phyloP scores from a whole-genome alignment of 2,797 vertebrate genomes.

The Toxotes lorentzi region DNA sequence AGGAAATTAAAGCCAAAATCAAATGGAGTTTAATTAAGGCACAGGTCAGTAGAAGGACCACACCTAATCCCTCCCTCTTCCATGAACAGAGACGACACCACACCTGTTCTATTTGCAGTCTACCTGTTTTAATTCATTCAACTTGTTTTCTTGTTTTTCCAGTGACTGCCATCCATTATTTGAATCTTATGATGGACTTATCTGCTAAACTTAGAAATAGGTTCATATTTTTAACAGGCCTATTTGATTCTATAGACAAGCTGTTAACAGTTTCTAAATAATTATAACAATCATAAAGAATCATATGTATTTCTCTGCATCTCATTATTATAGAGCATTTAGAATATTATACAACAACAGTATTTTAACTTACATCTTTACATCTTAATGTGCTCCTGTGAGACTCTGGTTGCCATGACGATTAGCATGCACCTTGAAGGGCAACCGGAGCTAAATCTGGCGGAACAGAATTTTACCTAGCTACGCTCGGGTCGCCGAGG shows the following conservation, averaged over 20 bases:
- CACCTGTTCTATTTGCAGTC: slow-evolving; percentile 17
- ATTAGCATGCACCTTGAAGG: background rate
- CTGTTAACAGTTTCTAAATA: no score
- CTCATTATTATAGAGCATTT: background rate
- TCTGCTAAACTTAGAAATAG: background rate
- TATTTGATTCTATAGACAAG: background rate
- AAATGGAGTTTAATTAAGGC: slow-evolving; percentile 18
- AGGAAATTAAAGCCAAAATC: slow-evolving; percentile 32
- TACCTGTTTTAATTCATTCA: background rate
- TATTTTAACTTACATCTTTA: background rate
- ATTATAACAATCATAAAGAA: background rate
- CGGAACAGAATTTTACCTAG: background rate
- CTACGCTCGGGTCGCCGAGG: fast-evolving
- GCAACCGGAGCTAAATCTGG: no score
- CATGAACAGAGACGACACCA: slow-evolving; percentile 13
- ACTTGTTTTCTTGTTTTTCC: background rate
- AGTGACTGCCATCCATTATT: background rate
- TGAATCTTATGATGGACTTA: background rate
- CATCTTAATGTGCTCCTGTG: background rate
- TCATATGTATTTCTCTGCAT: background rate
- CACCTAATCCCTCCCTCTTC: slow-evolving; percentile 42
- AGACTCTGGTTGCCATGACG: background rate
- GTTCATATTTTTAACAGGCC: background rate
- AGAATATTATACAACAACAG: no score
- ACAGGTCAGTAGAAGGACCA: slow-evolving; percentile 9